Evolutionary conservation across 1,140 invertebrate species (phyloP).

Genomic region (Cylas formicarius): DNA sequence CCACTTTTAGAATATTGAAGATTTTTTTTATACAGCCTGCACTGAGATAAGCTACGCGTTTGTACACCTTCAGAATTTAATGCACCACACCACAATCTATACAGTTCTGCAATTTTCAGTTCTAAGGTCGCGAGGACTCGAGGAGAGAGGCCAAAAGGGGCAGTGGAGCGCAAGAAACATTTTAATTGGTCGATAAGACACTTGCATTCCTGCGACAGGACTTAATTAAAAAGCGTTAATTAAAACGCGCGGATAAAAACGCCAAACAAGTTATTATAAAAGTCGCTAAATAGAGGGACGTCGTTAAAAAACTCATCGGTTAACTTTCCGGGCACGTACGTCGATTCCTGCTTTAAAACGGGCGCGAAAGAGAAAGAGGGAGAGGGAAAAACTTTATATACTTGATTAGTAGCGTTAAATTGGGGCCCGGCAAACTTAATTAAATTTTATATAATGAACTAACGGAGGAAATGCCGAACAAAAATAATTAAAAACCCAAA

Average conservation of each 20-base stretch:
- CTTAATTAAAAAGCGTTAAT: conserved; percentile 25
- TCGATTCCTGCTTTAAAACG: conserved; percentile 26
- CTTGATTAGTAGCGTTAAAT: conserved; percentile 46
- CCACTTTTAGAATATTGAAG: too few relatives aligned
- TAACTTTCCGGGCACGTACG: conserved; percentile 29
- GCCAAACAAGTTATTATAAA: conserved; percentile 26
- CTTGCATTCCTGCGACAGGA: too few relatives aligned
- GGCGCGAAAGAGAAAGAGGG: too few relatives aligned
- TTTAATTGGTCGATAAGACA: too few relatives aligned
- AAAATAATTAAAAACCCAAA: conserved; percentile 47
- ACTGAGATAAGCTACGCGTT: too few relatives aligned
- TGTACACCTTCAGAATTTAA: too few relatives aligned
- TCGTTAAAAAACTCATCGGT: conserved; percentile 31
- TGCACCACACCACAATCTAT: too few relatives aligned
- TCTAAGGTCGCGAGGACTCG: too few relatives aligned
- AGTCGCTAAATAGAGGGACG: conserved; percentile 26
- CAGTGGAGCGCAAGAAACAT: too few relatives aligned
- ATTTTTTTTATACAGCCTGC: too few relatives aligned
- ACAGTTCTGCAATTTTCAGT: too few relatives aligned
- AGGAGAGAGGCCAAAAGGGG: too few relatives aligned
- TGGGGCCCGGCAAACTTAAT: conserved; percentile 44
- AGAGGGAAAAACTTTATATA: conserved; percentile 40
- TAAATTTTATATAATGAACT: conserved; percentile 46
- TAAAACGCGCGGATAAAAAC: conserved; percentile 14
- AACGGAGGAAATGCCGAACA: conserved; percentile 45